A percentile compares a stretch with the other conserved stretches of the same genome.
phyloP scores from a whole-genome alignment of 2,888 invertebrate species.

The Hirtodrosophila duncani region DNA sequence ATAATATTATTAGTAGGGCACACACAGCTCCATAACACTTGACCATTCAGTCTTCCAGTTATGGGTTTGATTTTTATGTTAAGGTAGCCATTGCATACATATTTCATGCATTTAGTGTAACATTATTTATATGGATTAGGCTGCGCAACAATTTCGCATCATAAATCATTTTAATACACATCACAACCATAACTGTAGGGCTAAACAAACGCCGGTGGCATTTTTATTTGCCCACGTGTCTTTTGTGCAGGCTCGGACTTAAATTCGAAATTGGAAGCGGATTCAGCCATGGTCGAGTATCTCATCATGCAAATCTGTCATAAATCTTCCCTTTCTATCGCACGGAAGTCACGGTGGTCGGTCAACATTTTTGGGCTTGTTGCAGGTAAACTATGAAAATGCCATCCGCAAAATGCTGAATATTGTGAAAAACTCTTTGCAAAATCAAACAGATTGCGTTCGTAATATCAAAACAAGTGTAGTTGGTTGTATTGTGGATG shows the following conservation, averaged over 20 bases:
- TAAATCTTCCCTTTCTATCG: conserved; percentile 63
- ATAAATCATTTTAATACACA: conserved; percentile 66
- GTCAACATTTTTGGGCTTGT: conserved; percentile 39
- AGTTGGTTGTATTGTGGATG: no score
- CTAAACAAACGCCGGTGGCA: conserved; percentile 41
- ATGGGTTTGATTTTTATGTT: conserved; percentile 21
- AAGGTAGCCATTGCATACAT: conserved; percentile 41
- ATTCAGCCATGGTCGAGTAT: conserved; percentile 37
- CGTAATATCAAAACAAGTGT: no score
- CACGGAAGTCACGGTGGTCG: conserved; percentile 66
- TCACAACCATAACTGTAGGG: conserved; percentile 27
- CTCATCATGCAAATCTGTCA: conserved; percentile 66
- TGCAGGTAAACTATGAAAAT: no score
- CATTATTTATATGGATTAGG: conserved; percentile 1
- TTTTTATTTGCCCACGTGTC: conserved; percentile 72
- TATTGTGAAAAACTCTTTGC: no score
- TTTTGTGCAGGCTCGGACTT: conserved; percentile 26
- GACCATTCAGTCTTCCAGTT: no score
- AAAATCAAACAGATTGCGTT: no score
- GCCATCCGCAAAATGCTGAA: no score
- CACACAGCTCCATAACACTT: no score
- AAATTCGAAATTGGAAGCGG: not conserved
- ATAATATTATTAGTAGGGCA: no score
- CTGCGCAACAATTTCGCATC: conserved; percentile 12
- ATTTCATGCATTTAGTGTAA: conserved; percentile 49